Conservation (phyloP, 2,888 invertebrate species). For the Acanthosepion esculentum region DNA sequence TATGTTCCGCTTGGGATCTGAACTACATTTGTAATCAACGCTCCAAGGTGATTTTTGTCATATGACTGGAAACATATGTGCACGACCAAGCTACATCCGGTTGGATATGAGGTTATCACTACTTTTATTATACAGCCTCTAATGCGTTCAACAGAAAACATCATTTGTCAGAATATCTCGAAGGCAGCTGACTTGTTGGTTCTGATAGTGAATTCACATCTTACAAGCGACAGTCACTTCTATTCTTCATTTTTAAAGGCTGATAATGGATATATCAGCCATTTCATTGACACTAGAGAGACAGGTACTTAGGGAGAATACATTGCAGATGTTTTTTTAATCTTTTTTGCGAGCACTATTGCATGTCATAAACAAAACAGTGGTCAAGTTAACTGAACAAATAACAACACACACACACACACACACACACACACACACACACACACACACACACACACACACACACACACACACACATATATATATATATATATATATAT, state of each 20-base stretch:
- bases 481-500: no score
- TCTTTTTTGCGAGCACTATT: no score
- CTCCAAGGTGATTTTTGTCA: background rate
- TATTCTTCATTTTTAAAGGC: no score
- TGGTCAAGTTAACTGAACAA: background rate
- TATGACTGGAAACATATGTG: background rate
- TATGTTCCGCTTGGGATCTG: background rate
- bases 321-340: no score
- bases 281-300: no score
- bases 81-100: background rate
- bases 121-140: background rate
- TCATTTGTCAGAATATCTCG: no score
- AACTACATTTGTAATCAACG: background rate
- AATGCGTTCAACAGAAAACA: background rate
- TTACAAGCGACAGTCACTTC: no score
- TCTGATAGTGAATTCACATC: no score
- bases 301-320: no score
- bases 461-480: background rate
- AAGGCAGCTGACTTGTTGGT: no score
- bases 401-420: background rate
- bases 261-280: no score
- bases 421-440: background rate
- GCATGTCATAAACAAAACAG: no score
- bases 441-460: background rate
- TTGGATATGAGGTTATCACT: background rate